phyloP scores from a whole-genome alignment of 1,140 invertebrate genomes.

The Lordiphosa mommai region DNA sequence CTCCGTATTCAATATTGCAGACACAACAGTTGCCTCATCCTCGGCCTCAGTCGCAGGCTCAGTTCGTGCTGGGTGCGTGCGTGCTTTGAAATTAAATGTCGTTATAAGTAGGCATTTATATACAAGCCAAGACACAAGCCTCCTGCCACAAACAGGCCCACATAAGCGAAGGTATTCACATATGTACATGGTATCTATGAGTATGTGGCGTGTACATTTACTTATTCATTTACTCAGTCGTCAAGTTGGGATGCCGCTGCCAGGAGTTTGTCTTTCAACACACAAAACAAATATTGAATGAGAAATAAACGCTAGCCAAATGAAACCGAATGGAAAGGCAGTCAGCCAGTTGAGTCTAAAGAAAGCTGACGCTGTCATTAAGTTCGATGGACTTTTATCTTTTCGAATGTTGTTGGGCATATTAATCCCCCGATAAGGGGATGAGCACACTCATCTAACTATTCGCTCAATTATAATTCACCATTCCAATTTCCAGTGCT shows the following conservation, averaged over 20 bases:
- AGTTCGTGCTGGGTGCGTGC: constrained; percentile 43
- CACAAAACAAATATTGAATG: constrained; percentile 75
- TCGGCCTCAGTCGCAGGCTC: background rate
- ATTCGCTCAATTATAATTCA: constrained; percentile 64
- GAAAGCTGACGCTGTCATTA: constrained; percentile 59
- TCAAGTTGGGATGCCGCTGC: constrained; percentile 19
- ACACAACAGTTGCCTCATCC: constrained; percentile 29
- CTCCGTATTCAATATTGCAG: constrained; percentile 72
- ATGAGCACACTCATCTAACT: constrained; percentile 59
- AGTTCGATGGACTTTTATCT: constrained; percentile 36
- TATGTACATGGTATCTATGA: background rate
- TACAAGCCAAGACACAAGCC: constrained; percentile 39
- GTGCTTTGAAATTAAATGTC: constrained; percentile 76
- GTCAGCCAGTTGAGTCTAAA: constrained; percentile 34
- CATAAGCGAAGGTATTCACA: constrained; percentile 6
- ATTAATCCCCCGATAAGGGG: background rate
- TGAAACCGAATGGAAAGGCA: constrained; percentile 14
- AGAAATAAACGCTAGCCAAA: constrained; percentile 65
- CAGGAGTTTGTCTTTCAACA: constrained; percentile 58
- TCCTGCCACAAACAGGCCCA: constrained; percentile 1
- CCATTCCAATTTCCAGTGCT: background rate
- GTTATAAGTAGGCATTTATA: constrained; percentile 77
- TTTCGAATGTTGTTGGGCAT: background rate
- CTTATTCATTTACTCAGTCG: constrained; percentile 40
- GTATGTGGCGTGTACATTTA: constrained; percentile 15